phyloP scores from a whole-genome alignment of 2,797 vertebrate species.

The Gephyroberyx darwinii region DNA sequence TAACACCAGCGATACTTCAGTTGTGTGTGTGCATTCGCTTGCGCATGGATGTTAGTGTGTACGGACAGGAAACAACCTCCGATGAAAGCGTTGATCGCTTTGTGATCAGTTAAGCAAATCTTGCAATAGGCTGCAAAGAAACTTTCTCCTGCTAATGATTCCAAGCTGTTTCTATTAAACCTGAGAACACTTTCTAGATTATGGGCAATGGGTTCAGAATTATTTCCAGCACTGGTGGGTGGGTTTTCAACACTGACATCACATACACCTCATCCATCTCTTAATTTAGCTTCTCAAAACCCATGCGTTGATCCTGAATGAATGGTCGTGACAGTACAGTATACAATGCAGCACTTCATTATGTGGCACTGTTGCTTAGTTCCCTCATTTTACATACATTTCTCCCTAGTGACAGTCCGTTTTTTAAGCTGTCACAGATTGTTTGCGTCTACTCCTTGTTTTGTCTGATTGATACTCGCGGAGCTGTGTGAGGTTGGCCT shows the following conservation, averaged over 20 bases:
- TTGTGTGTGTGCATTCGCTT: no score
- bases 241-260: slow-evolving; percentile 20
- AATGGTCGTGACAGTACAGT: no score
- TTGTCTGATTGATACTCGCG: slow-evolving; percentile 23
- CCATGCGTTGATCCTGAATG: no score
- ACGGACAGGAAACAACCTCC: no score
- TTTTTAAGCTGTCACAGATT: neutral
- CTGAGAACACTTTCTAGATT: neutral
- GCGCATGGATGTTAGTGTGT: no score
- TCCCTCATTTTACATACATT: slow-evolving; percentile 27
- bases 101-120: neutral
- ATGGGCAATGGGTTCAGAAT: neutral
- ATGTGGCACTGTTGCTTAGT: slow-evolving; percentile 9
- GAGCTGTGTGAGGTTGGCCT: slow-evolving; percentile 2
- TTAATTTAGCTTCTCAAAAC: slow-evolving; percentile 12
- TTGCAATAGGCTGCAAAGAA: neutral
- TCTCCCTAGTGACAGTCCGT: slow-evolving; percentile 13
- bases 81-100: neutral
- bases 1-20: no score
- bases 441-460: slow-evolving; percentile 9
- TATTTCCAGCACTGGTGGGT: neutral
- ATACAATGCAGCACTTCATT: no score
- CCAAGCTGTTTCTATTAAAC: neutral
- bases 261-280: slow-evolving; percentile 14
- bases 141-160: neutral